These are phyloP conservation scores for Papilio aristodemus DNA, from an alignment of 1,140 invertebrate species.

Conservation along the genomic window DNA sequence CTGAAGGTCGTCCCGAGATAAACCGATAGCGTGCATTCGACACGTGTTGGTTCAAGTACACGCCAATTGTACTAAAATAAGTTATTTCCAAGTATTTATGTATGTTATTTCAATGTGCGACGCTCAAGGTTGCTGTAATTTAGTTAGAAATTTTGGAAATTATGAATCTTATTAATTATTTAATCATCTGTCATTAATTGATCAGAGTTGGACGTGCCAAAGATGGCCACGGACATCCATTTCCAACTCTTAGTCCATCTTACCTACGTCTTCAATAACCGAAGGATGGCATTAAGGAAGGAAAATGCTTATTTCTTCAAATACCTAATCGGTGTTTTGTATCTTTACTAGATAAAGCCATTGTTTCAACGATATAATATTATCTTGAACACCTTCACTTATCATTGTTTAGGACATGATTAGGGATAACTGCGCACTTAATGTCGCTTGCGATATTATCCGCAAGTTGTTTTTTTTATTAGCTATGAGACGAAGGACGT, in stretches of 20 bases:
- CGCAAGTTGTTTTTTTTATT: conserved; percentile 55
- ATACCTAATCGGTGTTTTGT: too few relatives aligned
- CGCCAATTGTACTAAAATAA: conserved; percentile 1
- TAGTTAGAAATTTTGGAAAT: too few relatives aligned
- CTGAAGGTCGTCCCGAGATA: conserved; percentile 27
- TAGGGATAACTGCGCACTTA: conserved; percentile 20
- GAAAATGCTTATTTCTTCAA: too few relatives aligned
- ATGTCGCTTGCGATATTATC: conserved; percentile 38
- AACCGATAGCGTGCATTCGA: conserved; percentile 25
- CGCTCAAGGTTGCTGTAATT: too few relatives aligned
- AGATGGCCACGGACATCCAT: too few relatives aligned
- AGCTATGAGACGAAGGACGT: conserved; percentile 47
- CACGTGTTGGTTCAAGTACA: conserved; percentile 27
- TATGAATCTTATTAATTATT: too few relatives aligned
- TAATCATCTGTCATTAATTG: too few relatives aligned
- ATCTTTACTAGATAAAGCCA: not conserved
- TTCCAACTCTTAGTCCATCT: not conserved
- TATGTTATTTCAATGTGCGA: too few relatives aligned
- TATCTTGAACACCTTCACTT: not conserved
- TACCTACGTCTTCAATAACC: too few relatives aligned
- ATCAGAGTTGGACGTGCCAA: too few relatives aligned
- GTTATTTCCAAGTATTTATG: not conserved
- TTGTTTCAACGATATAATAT: not conserved
- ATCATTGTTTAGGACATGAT: conserved; percentile 16
- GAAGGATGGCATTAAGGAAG: too few relatives aligned